A percentile compares a stretch with the other conserved stretches of the same genome.
These are phyloP conservation scores for Magallana angulata DNA, from an alignment of 1,140 invertebrate species.

Conservation along the genomic window DNA sequence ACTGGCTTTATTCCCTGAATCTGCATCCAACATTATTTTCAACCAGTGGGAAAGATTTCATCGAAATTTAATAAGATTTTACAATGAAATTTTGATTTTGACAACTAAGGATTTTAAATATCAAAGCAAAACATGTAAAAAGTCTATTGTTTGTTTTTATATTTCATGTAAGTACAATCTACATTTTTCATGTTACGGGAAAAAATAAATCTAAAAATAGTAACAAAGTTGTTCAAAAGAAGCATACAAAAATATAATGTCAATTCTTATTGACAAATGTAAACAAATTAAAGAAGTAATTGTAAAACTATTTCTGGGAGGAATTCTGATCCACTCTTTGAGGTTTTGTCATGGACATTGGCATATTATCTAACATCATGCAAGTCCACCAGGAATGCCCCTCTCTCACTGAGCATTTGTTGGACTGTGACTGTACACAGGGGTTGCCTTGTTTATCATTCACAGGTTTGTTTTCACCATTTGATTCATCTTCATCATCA, in stretches of 20 bases:
- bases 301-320: slow-evolving; percentile 19
- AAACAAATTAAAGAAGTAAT: background rate
- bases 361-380: slow-evolving; percentile 62
- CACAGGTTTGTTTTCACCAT: background rate
- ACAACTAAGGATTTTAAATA: no score
- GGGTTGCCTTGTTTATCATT: background rate
- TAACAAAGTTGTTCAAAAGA: no score
- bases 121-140: no score
- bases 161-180: no score
- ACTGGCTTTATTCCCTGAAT: no score
- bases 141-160: no score
- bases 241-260: background rate
- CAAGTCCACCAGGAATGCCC: slow-evolving; percentile 72
- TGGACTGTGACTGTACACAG: background rate
- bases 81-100: no score
- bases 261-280: background rate
- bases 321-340: slow-evolving; percentile 54
- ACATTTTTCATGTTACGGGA: no score
- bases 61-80: no score
- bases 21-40: background rate
- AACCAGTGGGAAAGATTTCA: background rate
- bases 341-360: slow-evolving; percentile 62
- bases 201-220: no score
- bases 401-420: slow-evolving; percentile 62
- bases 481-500: slow-evolving; percentile 32